phyloP scores from a whole-genome alignment of 1,140 invertebrate species.

The Macrobrachium rosenbergii region DNA sequence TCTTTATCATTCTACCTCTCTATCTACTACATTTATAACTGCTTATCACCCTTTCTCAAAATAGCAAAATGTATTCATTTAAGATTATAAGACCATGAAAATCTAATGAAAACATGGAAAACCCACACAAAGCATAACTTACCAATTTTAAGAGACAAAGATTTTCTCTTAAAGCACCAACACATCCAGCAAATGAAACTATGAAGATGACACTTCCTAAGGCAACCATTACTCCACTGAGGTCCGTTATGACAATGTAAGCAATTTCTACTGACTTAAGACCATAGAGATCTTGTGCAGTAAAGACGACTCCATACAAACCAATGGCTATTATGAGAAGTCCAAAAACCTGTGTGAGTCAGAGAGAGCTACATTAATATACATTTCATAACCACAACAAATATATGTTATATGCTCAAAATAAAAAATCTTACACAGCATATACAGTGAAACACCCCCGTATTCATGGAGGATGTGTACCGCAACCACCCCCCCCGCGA shows the following conservation, averaged over 20 bases:
- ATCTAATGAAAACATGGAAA: not conserved
- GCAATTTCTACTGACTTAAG: conserved; percentile 50
- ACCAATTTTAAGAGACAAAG: conserved; percentile 50
- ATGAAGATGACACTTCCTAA: conserved; percentile 49
- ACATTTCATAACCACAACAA: not conserved
- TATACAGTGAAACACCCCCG: too few relatives aligned
- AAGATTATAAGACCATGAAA: not conserved
- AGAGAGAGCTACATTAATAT: not conserved
- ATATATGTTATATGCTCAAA: not conserved
- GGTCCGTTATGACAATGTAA: conserved; percentile 48
- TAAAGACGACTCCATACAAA: conserved; percentile 54
- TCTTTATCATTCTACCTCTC: too few relatives aligned
- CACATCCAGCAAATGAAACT: conserved; percentile 53
- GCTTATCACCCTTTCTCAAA: too few relatives aligned
- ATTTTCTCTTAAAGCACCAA: conserved; percentile 48
- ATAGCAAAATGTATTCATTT: too few relatives aligned
- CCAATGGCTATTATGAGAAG: conserved; percentile 47
- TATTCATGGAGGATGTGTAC: too few relatives aligned
- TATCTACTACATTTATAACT: too few relatives aligned
- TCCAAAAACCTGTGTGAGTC: conserved; percentile 36
- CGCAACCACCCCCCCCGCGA: too few relatives aligned
- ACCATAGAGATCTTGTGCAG: conserved; percentile 48
- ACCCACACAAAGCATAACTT: not conserved
- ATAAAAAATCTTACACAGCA: not conserved
- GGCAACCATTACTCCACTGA: conserved; percentile 49